phyloP scores from a whole-genome alignment of 2,888 invertebrate species.

The Baronia brevicornis region DNA sequence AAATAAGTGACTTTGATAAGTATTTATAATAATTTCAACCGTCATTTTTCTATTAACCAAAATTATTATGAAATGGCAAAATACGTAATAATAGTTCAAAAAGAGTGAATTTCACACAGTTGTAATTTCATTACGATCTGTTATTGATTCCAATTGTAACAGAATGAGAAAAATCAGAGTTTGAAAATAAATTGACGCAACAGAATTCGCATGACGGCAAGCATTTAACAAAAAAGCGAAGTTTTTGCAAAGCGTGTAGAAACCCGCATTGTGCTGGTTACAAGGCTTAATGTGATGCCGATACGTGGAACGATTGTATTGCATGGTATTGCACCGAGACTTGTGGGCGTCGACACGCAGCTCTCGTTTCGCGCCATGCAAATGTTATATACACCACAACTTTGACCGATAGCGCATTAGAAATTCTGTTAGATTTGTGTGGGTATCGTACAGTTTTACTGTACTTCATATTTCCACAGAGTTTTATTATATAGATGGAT shows the following conservation, averaged over 20 bases:
- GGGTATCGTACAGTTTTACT: conserved; percentile 45
- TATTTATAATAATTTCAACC: too few relatives aligned
- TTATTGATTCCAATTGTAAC: conserved; percentile 1
- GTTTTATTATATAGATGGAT: conserved; percentile 1
- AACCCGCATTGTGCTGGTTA: conserved; percentile 54
- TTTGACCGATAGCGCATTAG: conserved; percentile 54
- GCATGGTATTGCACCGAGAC: conserved; percentile 35
- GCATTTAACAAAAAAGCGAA: conserved; percentile 45
- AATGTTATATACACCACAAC: conserved; percentile 54
- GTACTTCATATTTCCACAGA: conserved; percentile 6
- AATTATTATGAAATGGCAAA: too few relatives aligned
- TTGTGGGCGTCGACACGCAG: conserved; percentile 70
- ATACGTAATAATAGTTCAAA: too few relatives aligned
- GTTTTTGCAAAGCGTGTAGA: conserved; percentile 51
- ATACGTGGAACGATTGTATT: conserved; percentile 62
- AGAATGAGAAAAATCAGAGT: conserved; percentile 8
- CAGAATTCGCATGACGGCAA: conserved; percentile 47
- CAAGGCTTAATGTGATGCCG: conserved; percentile 63
- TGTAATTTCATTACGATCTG: conserved; percentile 10
- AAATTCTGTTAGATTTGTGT: conserved; percentile 69
- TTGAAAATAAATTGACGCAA: conserved; percentile 33
- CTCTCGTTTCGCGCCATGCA: conserved; percentile 53
- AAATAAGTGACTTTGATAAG: too few relatives aligned
- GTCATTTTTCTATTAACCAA: too few relatives aligned
- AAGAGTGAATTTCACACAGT: too few relatives aligned